Conservation (phyloP, 2,888 invertebrate species). For the Gymnoscelis rufifasciata region DNA sequence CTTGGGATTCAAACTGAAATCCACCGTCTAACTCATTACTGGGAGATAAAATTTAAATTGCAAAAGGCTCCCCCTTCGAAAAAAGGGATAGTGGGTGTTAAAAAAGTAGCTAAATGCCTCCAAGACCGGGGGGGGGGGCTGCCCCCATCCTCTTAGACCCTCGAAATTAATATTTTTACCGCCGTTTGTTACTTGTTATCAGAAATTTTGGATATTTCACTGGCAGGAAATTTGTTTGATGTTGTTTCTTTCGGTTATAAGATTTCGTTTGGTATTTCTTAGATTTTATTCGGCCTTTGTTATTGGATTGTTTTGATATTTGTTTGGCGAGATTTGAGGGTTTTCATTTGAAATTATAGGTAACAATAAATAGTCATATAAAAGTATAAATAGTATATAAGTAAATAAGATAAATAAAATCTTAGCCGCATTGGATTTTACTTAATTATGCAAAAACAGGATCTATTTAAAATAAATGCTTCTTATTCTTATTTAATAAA, state of each 20-base stretch:
- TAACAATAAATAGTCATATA: too few species aligned
- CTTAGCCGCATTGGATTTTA: too few species aligned
- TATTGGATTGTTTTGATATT: not conserved
- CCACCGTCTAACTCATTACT: conserved; percentile 58
- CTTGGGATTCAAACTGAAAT: conserved; percentile 30
- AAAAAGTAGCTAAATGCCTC: conserved; percentile 54
- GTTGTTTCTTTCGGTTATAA: conserved; percentile 25
- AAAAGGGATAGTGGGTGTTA: conserved; percentile 69
- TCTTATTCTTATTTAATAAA: too few species aligned
- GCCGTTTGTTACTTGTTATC: conserved; percentile 52
- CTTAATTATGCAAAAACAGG: too few species aligned
- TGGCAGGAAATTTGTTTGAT: conserved; percentile 20
- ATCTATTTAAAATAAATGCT: too few species aligned
- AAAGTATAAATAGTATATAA: too few species aligned
- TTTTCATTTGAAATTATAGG: too few species aligned
- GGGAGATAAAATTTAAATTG: conserved; percentile 75
- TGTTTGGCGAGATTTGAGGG: too few species aligned
- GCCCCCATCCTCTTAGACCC: conserved; percentile 32
- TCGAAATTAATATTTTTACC: conserved; percentile 61
- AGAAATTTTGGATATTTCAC: conserved; percentile 39
- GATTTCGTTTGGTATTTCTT: conserved; percentile 15
- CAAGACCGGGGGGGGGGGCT: conserved; percentile 35
- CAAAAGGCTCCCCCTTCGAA: conserved; percentile 63
- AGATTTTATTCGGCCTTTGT: conserved; percentile 3
- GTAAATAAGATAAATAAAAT: too few species aligned